Conservation (phyloP, 2,888 invertebrate species). For the Parasteatoda lunata region DNA sequence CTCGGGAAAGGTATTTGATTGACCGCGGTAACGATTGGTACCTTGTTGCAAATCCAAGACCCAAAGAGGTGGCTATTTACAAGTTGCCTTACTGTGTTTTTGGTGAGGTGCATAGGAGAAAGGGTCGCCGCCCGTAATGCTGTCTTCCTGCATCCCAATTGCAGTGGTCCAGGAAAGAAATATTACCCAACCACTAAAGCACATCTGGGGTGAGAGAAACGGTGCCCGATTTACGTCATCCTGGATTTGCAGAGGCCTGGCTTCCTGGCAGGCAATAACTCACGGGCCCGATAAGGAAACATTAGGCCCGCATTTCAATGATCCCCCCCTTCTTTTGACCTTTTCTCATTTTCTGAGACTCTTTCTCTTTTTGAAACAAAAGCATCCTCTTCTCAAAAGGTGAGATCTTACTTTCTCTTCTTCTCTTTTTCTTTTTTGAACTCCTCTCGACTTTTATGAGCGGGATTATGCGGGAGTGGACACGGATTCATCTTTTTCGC, state of each 20-base stretch:
- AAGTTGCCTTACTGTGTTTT: conserved; percentile 50
- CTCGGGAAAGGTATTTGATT: not conserved
- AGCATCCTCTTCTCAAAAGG: conserved; percentile 31
- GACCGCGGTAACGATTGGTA: conserved; percentile 3
- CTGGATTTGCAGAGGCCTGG: conserved; percentile 62
- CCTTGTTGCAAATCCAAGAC: conserved; percentile 54
- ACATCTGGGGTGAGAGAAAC: conserved; percentile 67
- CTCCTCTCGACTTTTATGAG: conserved; percentile 53
- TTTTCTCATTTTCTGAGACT: conserved; percentile 49
- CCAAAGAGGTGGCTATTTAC: conserved; percentile 50
- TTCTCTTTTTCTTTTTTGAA: not conserved
- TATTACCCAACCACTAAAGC: conserved; percentile 62
- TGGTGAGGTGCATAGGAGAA: conserved; percentile 2
- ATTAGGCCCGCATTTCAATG: conserved; percentile 68
- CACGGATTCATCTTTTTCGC: conserved; percentile 27
- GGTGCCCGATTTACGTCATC: conserved; percentile 67
- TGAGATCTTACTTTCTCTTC: conserved; percentile 45
- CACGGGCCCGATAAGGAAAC: conserved; percentile 65
- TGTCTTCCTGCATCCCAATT: conserved; percentile 66
- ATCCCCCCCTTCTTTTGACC: conserved; percentile 62
- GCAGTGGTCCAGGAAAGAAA: conserved; percentile 61
- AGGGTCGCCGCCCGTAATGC: conserved; percentile 36
- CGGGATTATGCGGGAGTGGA: conserved; percentile 43
- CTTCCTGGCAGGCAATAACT: conserved; percentile 64
- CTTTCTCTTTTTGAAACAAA: conserved; percentile 35